phyloP scores from a whole-genome alignment of 2,113 vertebrate genomes.

The Collichthys lucidus region DNA sequence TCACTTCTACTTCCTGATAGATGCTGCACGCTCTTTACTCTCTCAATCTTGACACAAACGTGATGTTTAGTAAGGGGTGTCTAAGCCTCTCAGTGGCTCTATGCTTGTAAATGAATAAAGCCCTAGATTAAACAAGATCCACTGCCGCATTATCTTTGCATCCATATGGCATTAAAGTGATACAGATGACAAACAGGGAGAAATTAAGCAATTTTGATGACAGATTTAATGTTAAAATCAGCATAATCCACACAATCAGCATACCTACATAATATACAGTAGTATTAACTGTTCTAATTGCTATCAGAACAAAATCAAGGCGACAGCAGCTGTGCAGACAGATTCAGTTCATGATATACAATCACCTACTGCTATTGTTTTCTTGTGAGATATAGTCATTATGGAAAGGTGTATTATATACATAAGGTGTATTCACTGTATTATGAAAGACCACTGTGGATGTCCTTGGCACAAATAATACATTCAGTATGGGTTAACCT shows the following conservation, averaged over 20 bases:
- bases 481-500: slow-evolving; percentile 1
- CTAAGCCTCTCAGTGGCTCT: slow-evolving; percentile 67
- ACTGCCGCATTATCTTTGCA: slow-evolving; percentile 51
- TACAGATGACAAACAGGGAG: slow-evolving; percentile 45
- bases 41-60: slow-evolving; percentile 38
- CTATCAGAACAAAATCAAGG: slow-evolving; percentile 30
- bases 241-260: slow-evolving; percentile 46
- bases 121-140: slow-evolving; percentile 60
- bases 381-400: slow-evolving; percentile 17
- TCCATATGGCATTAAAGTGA: slow-evolving; percentile 50
- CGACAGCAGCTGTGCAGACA: slow-evolving; percentile 44
- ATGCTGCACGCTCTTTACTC: slow-evolving; percentile 27
- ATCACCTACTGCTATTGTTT: slow-evolving; percentile 16
- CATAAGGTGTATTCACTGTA: neutral
- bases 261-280: slow-evolving; percentile 45
- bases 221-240: slow-evolving; percentile 73
- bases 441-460: slow-evolving; percentile 3
- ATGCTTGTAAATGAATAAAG: slow-evolving; percentile 62
- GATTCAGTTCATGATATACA: slow-evolving; percentile 12
- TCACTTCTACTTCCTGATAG: slow-evolving; percentile 20
- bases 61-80: slow-evolving; percentile 53
- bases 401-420: neutral
- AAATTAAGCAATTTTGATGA: slow-evolving; percentile 26
- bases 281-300: slow-evolving; percentile 12
- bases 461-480: slow-evolving; percentile 34